These are phyloP conservation scores for Ameiurus melas DNA, from an alignment of 2,113 vertebrate species.

Conservation along the genomic window DNA sequence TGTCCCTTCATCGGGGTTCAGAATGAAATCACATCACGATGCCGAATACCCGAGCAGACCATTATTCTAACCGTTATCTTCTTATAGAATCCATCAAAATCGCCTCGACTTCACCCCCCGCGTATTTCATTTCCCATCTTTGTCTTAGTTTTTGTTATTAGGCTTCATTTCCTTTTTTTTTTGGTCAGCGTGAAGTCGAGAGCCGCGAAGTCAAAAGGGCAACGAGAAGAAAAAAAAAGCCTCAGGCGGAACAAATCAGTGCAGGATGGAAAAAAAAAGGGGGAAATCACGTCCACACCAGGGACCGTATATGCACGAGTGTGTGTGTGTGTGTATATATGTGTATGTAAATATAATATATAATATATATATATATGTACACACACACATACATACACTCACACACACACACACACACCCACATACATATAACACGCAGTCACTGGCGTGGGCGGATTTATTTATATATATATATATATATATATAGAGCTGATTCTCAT, in stretches of 20 bases:
- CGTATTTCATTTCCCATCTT: conserved; percentile 21
- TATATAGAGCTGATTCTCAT: neutral
- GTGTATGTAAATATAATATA: too few species aligned
- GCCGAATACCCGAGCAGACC: neutral
- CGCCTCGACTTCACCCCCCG: neutral
- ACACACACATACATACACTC: too few species aligned
- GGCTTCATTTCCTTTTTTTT: conserved; percentile 23
- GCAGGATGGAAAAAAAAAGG: neutral
- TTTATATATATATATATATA: too few species aligned
- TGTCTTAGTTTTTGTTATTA: conserved; percentile 35
- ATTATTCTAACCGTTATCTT: neutral
- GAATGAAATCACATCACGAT: neutral
- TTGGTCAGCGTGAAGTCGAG: conserved; percentile 12
- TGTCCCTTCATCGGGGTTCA: neutral
- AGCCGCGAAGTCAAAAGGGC: conserved; percentile 38
- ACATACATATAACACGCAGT: too few species aligned
- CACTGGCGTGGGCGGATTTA: too few species aligned
- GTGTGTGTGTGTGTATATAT: too few species aligned
- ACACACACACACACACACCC: too few species aligned
- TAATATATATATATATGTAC: too few species aligned
- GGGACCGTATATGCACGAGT: too few species aligned
- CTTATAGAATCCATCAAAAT: conserved; percentile 22
- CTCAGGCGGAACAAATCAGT: conserved; percentile 25
- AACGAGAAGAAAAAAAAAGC: conserved; percentile 18
- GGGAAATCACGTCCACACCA: neutral